phyloP scores from a whole-genome alignment of 2,888 invertebrate species.

The Trissoscelio sp. region DNA sequence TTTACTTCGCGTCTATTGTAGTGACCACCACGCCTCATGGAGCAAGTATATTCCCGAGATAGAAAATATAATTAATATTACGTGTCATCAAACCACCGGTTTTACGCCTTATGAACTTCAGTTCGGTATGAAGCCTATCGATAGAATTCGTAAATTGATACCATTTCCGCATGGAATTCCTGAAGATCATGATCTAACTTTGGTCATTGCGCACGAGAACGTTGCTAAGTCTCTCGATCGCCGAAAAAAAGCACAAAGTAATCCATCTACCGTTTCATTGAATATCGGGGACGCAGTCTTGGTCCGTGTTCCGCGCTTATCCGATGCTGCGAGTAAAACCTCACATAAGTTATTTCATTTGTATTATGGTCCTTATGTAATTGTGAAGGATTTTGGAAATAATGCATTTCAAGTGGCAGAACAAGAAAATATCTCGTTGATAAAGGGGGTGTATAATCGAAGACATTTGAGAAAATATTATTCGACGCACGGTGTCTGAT shows the following conservation, averaged over 20 bases:
- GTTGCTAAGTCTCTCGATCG: neutral
- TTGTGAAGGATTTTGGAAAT: conserved; percentile 11
- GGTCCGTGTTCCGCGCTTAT: neutral
- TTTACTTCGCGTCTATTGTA: conserved; percentile 16
- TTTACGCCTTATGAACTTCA: conserved; percentile 34
- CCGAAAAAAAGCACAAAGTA: conserved; percentile 1
- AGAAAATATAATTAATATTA: conserved; percentile 30
- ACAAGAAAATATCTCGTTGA: neutral
- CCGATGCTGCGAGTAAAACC: neutral
- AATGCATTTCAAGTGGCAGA: conserved; percentile 16
- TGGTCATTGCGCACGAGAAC: neutral
- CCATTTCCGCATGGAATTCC: no score
- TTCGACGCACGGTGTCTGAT: no score
- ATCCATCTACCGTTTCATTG: neutral
- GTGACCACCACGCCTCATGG: conserved; percentile 32
- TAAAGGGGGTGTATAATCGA: conserved; percentile 33
- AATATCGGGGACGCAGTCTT: neutral
- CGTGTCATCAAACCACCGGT: conserved; percentile 26
- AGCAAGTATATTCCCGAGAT: conserved; percentile 23
- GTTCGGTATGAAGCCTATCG: conserved; percentile 16
- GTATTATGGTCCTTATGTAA: conserved; percentile 11
- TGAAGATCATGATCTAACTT: neutral
- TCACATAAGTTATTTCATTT: conserved; percentile 25
- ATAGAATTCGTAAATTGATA: neutral
- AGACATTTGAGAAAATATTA: conserved; percentile 29